A percentile compares a stretch with the other conserved stretches of the same genome.
Conservation (phyloP, 1,140 invertebrate genomes). For the Sinella curviseta region DNA sequence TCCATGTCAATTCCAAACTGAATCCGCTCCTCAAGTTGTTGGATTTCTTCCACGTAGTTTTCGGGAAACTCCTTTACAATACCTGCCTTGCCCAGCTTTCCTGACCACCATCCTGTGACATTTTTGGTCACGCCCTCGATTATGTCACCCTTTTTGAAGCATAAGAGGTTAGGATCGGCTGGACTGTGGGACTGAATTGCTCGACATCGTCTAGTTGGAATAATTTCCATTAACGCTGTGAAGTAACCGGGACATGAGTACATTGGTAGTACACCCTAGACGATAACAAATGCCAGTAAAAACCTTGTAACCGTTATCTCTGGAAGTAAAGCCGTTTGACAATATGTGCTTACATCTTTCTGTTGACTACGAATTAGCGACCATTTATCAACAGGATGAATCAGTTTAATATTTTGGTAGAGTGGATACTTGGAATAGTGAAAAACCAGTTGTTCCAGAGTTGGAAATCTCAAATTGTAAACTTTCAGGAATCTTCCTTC, state of each 20-base stretch:
- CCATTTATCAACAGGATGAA: constrained; percentile 79
- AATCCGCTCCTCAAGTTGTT: neutral
- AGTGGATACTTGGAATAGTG: constrained; percentile 87
- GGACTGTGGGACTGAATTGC: neutral
- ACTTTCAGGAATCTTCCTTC: constrained; percentile 87
- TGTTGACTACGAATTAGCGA: neutral
- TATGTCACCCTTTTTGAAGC: neutral
- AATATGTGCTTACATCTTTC: neutral
- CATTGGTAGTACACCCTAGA: neutral
- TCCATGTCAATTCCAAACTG: no score
- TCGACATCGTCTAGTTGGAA: neutral
- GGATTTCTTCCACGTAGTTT: neutral
- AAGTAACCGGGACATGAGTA: neutral
- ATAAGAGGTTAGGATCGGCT: neutral
- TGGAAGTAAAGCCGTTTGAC: no score
- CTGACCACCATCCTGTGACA: neutral
- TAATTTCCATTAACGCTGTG: neutral
- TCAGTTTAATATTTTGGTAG: constrained; percentile 84
- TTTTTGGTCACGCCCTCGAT: neutral
- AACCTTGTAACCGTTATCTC: no score
- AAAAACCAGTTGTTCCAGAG: constrained; percentile 79
- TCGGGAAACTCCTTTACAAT: neutral
- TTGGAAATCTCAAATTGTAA: constrained; percentile 79
- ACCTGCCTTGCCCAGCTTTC: neutral
- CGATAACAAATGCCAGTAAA: neutral